A percentile compares a stretch with the other conserved stretches of the same genome.
These are phyloP conservation scores for Leptoclinus maculatus DNA, from an alignment of 2,797 vertebrate genomes.

Conservation along the genomic window DNA sequence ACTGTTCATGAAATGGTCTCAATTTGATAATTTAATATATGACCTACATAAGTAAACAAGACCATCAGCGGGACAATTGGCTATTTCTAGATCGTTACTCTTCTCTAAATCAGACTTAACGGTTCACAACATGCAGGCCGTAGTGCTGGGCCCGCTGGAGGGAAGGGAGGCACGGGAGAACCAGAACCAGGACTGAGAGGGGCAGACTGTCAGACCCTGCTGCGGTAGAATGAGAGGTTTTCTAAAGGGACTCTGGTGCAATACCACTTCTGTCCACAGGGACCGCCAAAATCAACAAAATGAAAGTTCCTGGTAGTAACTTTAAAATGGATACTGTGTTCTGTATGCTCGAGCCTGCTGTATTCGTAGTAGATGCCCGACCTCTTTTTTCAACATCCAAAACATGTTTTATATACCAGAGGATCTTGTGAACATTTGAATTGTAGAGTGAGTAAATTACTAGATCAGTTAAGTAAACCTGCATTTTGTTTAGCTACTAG, in stretches of 20 bases:
- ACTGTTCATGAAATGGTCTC: neutral
- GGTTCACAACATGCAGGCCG: neutral
- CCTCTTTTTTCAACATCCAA: neutral
- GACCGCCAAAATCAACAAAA: neutral
- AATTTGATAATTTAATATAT: neutral
- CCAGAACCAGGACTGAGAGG: no score
- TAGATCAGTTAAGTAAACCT: slow-evolving; percentile 1
- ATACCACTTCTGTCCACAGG: neutral
- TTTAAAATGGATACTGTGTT: neutral
- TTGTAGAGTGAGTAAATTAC: neutral
- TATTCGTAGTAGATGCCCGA: neutral
- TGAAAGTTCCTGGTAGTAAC: neutral
- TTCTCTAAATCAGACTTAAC: neutral
- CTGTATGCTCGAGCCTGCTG: neutral
- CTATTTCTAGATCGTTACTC: neutral
- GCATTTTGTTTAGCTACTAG: neutral
- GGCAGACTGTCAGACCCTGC: neutral
- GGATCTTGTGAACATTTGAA: neutral
- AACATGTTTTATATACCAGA: neutral
- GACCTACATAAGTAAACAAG: neutral
- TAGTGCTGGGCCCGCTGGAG: neutral
- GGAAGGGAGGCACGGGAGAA: neutral
- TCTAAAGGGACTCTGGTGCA: neutral
- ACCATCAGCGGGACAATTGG: neutral
- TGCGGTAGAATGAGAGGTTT: neutral